Evolutionary conservation across 1,140 invertebrate species (phyloP).

Genomic region (Lepidurus couesii): DNA sequence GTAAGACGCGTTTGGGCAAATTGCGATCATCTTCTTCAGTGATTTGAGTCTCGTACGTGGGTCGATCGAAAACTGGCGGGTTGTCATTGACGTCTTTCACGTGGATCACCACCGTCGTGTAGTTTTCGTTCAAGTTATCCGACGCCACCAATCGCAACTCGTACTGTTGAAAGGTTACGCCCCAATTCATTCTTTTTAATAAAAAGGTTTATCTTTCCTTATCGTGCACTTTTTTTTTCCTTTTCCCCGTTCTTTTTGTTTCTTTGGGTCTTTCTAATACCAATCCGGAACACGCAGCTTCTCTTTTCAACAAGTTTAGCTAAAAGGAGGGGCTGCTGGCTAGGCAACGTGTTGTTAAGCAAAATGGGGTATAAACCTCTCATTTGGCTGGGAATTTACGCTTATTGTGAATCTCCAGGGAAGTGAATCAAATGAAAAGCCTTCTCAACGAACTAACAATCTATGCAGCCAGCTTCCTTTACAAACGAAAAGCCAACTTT

Average conservation of each 20-base stretch:
- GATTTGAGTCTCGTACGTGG: conserved; percentile 89
- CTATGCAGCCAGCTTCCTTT: not conserved
- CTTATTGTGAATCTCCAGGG: not conserved
- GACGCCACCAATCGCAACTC: conserved; percentile 86
- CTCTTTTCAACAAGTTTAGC: too few species aligned
- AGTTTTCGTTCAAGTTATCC: conserved; percentile 92
- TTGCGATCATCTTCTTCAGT: conserved; percentile 92
- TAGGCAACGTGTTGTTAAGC: too few species aligned
- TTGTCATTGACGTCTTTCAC: conserved; percentile 93
- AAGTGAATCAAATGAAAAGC: not conserved
- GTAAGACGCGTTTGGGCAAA: conserved; percentile 83
- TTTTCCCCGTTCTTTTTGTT: not conserved
- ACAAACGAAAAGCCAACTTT: too few species aligned
- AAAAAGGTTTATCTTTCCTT: not conserved
- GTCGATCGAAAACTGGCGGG: conserved; percentile 78
- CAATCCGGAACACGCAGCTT: too few species aligned
- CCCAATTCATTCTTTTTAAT: not conserved
- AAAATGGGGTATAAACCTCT: not conserved
- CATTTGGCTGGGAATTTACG: not conserved
- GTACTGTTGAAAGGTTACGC: conserved; percentile 58
- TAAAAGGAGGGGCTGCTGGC: too few species aligned
- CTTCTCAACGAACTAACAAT: not conserved
- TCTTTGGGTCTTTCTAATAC: not conserved
- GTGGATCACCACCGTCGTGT: conserved; percentile 89
- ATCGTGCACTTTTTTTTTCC: not conserved